Percentiles rank a stretch among this genome's conserved stretches.
phyloP scores from a whole-genome alignment of 2,113 vertebrate species.

The Nothoprocta perdicaria region DNA sequence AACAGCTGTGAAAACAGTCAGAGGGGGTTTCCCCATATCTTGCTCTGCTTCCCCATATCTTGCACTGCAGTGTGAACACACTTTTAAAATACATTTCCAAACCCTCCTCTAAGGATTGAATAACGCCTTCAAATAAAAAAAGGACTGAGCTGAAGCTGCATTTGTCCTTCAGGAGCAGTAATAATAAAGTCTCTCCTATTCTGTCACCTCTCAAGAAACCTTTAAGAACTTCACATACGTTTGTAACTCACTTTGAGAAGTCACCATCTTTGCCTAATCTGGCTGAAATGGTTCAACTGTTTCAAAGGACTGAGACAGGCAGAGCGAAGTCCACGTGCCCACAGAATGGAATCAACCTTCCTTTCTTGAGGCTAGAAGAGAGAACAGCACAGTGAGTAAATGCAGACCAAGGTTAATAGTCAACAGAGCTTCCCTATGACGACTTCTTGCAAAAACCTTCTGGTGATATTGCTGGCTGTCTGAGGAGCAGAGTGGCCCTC shows the following conservation, averaged over 20 bases:
- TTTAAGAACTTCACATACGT: conserved; percentile 1
- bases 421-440: background rate
- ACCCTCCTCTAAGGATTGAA: background rate
- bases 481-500: background rate
- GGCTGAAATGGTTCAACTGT: background rate
- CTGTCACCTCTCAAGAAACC: conserved; percentile 5
- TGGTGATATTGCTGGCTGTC: background rate
- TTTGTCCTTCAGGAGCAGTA: background rate
- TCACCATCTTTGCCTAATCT: background rate
- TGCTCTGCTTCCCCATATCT: background rate
- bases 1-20: background rate
- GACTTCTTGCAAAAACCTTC: background rate
- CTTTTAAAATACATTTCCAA: background rate
- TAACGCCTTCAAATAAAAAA: background rate
- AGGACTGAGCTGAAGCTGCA: background rate
- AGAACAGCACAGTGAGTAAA: background rate
- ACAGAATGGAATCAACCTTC: background rate
- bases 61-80: background rate
- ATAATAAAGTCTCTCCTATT: background rate
- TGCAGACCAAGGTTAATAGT: background rate
- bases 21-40: background rate
- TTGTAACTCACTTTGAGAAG: background rate
- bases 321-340: background rate
- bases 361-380: conserved; percentile 1
- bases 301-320: background rate